Conservation (phyloP, 2,113 vertebrate species). For the Xiphophorus hellerii region DNA sequence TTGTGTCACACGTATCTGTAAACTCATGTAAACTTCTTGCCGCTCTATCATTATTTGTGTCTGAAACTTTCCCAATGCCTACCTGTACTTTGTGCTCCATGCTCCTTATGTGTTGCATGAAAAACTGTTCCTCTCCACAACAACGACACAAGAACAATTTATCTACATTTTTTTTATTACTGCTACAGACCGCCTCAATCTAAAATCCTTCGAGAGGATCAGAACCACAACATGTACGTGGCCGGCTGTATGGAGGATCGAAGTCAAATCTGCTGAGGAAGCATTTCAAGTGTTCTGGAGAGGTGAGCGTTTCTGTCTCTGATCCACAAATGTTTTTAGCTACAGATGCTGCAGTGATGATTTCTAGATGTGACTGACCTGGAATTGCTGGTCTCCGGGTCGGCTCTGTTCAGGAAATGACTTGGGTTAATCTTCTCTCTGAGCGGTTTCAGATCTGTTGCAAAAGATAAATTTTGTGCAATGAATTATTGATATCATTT, state of each 20-base stretch:
- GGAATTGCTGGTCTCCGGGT: slow-evolving; percentile 73
- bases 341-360: slow-evolving; percentile 73
- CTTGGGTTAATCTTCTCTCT: slow-evolving; percentile 82
- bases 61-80: not conserved
- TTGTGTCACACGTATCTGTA: slow-evolving; percentile 25
- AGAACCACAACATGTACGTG: slow-evolving; percentile 98
- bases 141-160: not conserved
- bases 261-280: slow-evolving; percentile 95
- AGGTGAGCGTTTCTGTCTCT: slow-evolving; percentile 79
- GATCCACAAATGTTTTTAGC: not conserved
- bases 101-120: slow-evolving; percentile 7
- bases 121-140: not conserved
- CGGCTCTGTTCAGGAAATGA: slow-evolving; percentile 77
- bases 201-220: slow-evolving; percentile 92
- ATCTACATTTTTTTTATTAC: not conserved
- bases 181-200: slow-evolving; percentile 91
- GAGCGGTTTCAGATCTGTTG: slow-evolving; percentile 54
- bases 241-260: slow-evolving; percentile 92
- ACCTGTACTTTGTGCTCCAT: not conserved
- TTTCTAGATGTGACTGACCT: slow-evolving; percentile 73
- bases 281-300: slow-evolving; percentile 97
- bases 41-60: not conserved
- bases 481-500: not conserved
- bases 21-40: slow-evolving; percentile 8
- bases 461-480: not conserved